phyloP scores from a whole-genome alignment of 2,888 invertebrate genomes.

The Melinaea marsaeus region DNA sequence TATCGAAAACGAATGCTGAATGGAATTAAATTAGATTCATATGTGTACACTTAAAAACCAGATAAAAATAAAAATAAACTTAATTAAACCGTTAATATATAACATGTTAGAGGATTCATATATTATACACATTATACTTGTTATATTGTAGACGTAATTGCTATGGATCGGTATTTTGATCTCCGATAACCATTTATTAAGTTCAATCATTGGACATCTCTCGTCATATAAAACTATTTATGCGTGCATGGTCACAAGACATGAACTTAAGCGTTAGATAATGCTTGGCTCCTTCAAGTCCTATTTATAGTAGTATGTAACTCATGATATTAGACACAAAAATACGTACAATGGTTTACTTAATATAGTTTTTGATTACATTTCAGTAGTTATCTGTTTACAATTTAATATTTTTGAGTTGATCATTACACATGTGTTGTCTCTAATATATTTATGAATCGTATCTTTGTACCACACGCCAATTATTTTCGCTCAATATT shows the following conservation, averaged over 20 bases:
- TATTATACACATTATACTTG: not conserved
- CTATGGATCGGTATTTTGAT: constrained; percentile 49
- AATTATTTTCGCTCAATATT: constrained; percentile 44
- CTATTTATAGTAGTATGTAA: not conserved
- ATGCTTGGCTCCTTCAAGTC: not conserved
- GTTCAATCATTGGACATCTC: constrained; percentile 65
- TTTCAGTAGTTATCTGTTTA: too few relatives aligned
- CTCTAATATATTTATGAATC: not conserved
- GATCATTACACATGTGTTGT: too few relatives aligned
- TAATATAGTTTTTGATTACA: too few relatives aligned
- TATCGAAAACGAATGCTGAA: too few relatives aligned
- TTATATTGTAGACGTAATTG: constrained; percentile 4
- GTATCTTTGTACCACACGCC: constrained; percentile 14
- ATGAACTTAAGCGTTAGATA: constrained; percentile 28
- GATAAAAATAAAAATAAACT: too few relatives aligned
- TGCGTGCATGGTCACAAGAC: constrained; percentile 28
- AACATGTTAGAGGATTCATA: not conserved
- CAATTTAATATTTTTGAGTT: too few relatives aligned
- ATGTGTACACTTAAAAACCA: too few relatives aligned
- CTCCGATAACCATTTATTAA: constrained; percentile 64
- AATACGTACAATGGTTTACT: not conserved
- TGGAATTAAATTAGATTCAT: too few relatives aligned
- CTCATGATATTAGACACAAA: not conserved
- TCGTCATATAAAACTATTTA: constrained; percentile 46
- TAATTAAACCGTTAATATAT: not conserved